Evolutionary conservation across 2,888 invertebrate genomes (phyloP).

Genomic region (Steinernema hermaphroditum): DNA sequence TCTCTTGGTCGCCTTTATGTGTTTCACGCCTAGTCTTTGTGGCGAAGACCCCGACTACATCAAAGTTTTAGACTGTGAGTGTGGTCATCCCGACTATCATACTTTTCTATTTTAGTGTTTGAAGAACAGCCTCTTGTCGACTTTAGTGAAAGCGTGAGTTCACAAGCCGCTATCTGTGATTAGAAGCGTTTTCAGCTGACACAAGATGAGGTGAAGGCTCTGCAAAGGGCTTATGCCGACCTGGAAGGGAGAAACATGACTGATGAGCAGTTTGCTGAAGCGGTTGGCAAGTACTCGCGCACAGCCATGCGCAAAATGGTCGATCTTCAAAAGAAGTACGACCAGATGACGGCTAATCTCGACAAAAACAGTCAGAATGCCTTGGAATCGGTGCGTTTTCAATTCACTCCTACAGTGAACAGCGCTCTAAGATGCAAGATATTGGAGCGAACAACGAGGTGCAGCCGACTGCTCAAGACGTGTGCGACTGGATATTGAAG

Average conservation of each 20-base stretch:
- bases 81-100: not conserved
- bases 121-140: slow-evolving; percentile 13
- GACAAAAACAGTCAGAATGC: slow-evolving; percentile 8
- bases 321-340: slow-evolving; percentile 3
- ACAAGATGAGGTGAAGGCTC: not conserved
- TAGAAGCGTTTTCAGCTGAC: slow-evolving; percentile 2
- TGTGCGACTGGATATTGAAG: not conserved
- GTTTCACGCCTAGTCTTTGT: not conserved
- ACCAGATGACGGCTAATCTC: slow-evolving; percentile 1
- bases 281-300: not conserved
- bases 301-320: slow-evolving; percentile 4
- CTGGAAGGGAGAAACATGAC: slow-evolving; percentile 17
- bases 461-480: not conserved
- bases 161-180: not conserved
- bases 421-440: not conserved
- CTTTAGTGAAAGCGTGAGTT: slow-evolving; percentile 4
- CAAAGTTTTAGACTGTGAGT: slow-evolving; percentile 9
- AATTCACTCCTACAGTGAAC: too few species aligned
- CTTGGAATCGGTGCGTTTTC: not conserved
- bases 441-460: not conserved
- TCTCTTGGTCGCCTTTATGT: not conserved
- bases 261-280: slow-evolving; percentile 10
- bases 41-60: not conserved
- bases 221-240: not conserved
- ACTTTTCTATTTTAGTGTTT: not conserved